Conservation (phyloP, 2,797 vertebrate species). For the Hypotaenidia okinawae region DNA sequence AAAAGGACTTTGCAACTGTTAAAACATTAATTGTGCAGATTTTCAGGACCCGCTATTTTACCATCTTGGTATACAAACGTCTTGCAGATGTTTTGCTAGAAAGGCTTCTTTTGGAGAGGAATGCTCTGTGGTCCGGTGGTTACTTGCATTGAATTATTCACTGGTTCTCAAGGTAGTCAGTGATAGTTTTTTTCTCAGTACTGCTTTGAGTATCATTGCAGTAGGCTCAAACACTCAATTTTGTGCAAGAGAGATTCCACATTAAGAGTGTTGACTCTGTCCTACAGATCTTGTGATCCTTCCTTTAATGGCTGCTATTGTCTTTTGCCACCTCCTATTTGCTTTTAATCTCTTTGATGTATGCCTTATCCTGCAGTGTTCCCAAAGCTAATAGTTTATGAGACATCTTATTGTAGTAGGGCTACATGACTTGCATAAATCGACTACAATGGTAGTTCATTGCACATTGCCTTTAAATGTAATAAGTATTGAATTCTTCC, state of each 20-base stretch:
- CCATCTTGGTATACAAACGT: background rate
- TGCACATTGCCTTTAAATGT: background rate
- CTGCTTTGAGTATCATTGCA: background rate
- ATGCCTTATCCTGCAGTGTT: constrained; percentile 30
- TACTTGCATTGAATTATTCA: background rate
- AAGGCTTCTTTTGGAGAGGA: background rate
- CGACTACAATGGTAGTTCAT: background rate
- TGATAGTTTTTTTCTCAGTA: background rate
- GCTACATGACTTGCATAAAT: constrained; percentile 62
- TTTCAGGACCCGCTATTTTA: background rate
- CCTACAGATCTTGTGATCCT: constrained; percentile 51
- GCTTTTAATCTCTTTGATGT: constrained; percentile 62
- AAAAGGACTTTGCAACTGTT: background rate
- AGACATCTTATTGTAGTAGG: constrained; percentile 13
- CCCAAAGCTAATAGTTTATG: constrained; percentile 40
- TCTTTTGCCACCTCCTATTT: constrained; percentile 49
- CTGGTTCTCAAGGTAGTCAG: background rate
- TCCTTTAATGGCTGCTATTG: constrained; percentile 28
- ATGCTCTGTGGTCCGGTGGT: background rate
- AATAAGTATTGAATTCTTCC: background rate
- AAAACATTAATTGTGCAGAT: background rate
- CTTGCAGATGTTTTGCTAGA: background rate
- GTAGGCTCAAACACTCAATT: background rate
- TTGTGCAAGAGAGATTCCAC: constrained; percentile 22
- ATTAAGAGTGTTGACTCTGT: constrained; percentile 30